Conservation (phyloP, 2,797 vertebrate species). For the Australoheros facetus region DNA sequence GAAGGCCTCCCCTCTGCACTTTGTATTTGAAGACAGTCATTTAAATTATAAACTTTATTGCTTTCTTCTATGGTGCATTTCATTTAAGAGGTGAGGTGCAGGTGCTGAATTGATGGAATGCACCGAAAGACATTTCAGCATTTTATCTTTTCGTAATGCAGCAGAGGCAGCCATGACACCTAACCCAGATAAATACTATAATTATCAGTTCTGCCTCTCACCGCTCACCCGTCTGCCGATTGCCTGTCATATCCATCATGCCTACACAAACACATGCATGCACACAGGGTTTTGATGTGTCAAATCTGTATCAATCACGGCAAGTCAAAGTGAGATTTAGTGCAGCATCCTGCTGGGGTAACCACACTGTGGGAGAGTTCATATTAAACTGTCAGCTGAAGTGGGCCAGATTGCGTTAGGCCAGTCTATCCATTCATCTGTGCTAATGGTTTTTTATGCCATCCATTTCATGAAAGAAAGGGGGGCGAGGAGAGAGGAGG, state of each 20-base stretch:
- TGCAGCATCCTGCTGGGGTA: slow-evolving; percentile 47
- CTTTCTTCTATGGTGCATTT: slow-evolving; percentile 24
- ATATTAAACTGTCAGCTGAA: slow-evolving; percentile 76
- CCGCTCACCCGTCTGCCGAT: slow-evolving; percentile 66
- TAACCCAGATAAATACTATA: slow-evolving; percentile 78
- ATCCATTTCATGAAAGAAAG: slow-evolving; percentile 55
- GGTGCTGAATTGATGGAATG: slow-evolving; percentile 62
- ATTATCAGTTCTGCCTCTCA: slow-evolving; percentile 73
- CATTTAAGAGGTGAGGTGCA: slow-evolving; percentile 52
- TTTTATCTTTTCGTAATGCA: slow-evolving; percentile 67
- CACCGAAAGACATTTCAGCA: slow-evolving; percentile 55
- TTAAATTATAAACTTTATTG: slow-evolving; percentile 46
- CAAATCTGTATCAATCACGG: slow-evolving; percentile 70
- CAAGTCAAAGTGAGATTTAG: slow-evolving; percentile 78
- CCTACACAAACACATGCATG: slow-evolving; percentile 43
- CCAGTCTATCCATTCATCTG: slow-evolving; percentile 72
- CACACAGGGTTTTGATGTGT: slow-evolving; percentile 49
- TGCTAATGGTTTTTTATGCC: slow-evolving; percentile 66
- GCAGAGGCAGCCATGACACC: slow-evolving; percentile 67
- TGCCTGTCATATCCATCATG: slow-evolving; percentile 68
- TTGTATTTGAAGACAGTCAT: slow-evolving; percentile 31
- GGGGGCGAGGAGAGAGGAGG: slow-evolving; percentile 46
- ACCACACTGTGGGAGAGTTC: slow-evolving; percentile 65
- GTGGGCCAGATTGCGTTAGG: slow-evolving; percentile 77
- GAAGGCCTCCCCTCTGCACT: slow-evolving; percentile 11